These are phyloP conservation scores for Nothocercus julius DNA, from an alignment of 2,113 vertebrate species.

Conservation along the genomic window DNA sequence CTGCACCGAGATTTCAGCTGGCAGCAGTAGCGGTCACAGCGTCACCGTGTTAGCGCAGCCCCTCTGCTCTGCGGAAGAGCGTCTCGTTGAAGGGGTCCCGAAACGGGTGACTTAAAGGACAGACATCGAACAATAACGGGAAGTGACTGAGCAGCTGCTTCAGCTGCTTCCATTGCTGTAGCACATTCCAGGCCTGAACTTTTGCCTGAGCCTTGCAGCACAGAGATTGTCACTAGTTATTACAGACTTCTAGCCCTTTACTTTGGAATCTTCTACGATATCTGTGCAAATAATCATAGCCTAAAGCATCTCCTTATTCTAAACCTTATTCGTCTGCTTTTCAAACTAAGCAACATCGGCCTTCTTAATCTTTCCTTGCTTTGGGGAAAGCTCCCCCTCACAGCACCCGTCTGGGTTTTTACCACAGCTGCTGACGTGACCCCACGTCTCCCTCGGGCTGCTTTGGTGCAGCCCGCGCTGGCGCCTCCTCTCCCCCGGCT, in stretches of 20 bases:
- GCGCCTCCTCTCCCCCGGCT: background rate
- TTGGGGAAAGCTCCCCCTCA: background rate
- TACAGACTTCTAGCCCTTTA: background rate
- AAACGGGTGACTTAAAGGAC: background rate
- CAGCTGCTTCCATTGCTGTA: background rate
- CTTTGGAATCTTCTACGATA: background rate
- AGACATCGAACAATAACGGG: background rate
- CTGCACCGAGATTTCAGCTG: background rate
- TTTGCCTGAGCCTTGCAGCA: background rate
- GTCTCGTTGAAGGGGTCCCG: background rate
- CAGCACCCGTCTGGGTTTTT: background rate
- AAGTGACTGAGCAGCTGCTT: background rate
- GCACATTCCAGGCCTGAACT: background rate
- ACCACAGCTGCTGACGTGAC: background rate
- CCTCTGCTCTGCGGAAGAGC: background rate
- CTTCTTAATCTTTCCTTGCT: background rate
- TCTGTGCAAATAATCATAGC: background rate
- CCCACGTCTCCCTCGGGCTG: background rate
- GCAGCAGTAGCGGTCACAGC: background rate
- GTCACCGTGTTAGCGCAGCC: too few species aligned
- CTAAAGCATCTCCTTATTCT: background rate
- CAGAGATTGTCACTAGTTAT: background rate
- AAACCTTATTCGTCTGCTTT: background rate
- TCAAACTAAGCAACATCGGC: background rate
- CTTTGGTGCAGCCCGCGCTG: background rate